Conservation (phyloP, 2,113 vertebrate genomes). For the Empidonax traillii region DNA sequence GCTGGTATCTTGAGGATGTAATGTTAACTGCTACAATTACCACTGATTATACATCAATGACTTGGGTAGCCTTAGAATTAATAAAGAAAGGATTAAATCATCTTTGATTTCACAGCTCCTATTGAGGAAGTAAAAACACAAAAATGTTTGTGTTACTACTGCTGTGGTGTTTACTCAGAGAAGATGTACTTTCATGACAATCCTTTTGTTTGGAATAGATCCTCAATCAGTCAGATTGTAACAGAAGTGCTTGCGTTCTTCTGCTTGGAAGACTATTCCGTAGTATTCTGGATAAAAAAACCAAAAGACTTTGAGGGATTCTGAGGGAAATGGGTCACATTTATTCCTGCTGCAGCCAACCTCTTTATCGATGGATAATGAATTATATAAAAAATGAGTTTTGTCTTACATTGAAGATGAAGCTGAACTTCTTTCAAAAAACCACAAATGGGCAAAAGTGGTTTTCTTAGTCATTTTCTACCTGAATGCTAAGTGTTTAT, state of each 20-base stretch:
- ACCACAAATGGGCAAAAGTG: constrained; percentile 30
- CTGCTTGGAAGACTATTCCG: background rate
- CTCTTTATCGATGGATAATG: background rate
- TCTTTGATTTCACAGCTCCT: background rate
- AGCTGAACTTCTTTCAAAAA: constrained; percentile 8
- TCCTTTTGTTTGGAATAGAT: background rate
- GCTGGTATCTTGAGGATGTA: background rate
- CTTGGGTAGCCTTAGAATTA: background rate
- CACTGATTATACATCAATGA: background rate
- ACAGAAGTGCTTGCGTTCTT: background rate
- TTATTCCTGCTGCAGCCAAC: background rate
- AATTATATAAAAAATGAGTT: background rate
- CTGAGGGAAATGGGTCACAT: background rate
- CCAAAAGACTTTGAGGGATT: background rate
- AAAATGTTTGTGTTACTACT: background rate
- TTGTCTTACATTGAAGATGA: background rate
- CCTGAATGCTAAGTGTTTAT: background rate
- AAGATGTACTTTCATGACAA: background rate
- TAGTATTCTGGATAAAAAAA: background rate
- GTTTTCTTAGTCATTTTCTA: background rate
- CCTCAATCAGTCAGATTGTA: background rate
- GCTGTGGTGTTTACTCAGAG: background rate
- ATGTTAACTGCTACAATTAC: background rate
- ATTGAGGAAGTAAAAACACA: background rate
- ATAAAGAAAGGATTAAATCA: background rate